phyloP scores from a whole-genome alignment of 2,888 invertebrate genomes.

The Acanthacorydalis orientalis region DNA sequence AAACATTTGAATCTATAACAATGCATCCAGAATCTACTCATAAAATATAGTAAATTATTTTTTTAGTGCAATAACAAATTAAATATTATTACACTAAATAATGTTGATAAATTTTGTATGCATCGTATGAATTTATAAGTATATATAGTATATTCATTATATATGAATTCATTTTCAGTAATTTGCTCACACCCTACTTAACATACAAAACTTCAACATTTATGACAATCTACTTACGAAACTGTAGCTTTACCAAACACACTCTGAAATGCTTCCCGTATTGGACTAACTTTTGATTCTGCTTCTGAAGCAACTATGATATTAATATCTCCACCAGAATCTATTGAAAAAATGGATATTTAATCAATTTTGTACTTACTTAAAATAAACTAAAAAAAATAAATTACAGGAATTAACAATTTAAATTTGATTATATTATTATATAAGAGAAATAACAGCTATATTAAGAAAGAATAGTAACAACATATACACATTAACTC shows the following conservation, averaged over 20 bases:
- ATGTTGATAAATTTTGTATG: no score
- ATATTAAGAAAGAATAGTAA: slow-evolving; percentile 1
- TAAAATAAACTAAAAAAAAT: not conserved
- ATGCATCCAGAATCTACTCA: no score
- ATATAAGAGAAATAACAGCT: slow-evolving; percentile 3
- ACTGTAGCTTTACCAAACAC: slow-evolving; percentile 69
- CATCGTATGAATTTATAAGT: no score
- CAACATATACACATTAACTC: not conserved
- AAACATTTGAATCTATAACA: no score
- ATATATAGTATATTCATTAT: no score
- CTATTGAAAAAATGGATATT: slow-evolving; percentile 27
- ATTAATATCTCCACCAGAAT: slow-evolving; percentile 63
- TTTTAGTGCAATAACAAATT: no score
- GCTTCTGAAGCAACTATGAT: slow-evolving; percentile 61
- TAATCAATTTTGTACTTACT: not conserved
- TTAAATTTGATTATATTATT: slow-evolving; percentile 2
- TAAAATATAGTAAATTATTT: no score
- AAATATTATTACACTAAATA: no score
- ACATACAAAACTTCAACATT: no score
- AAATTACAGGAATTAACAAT: not conserved
- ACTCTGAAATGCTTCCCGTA: slow-evolving; percentile 64
- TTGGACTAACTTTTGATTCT: slow-evolving; percentile 55
- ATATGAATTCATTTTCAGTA: no score
- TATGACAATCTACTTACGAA: slow-evolving; percentile 31
- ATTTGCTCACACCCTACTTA: no score